Conservation (phyloP, 2,888 invertebrate species). For the Graphium colonna region DNA sequence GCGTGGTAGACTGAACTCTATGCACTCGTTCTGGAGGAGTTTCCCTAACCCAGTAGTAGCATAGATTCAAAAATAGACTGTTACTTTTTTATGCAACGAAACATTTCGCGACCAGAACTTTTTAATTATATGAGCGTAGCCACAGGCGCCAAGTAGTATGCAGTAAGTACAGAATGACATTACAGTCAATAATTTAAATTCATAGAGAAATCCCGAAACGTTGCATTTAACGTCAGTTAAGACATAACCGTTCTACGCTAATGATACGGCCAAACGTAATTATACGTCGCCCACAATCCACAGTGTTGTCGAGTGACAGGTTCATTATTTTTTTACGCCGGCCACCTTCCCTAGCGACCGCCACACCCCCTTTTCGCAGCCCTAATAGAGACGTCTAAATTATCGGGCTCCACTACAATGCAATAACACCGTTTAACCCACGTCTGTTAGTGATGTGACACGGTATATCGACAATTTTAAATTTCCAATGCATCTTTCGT, state of each 20-base stretch:
- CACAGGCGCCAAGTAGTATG: neutral
- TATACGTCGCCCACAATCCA: conserved; percentile 31
- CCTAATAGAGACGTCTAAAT: conserved; percentile 64
- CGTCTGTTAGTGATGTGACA: conserved; percentile 4
- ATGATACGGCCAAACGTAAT: conserved; percentile 43
- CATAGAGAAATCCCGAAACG: neutral
- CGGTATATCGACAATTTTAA: conserved; percentile 6
- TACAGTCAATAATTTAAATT: neutral
- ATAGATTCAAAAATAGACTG: too few relatives aligned
- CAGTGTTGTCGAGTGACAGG: conserved; percentile 38
- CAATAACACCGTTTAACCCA: conserved; percentile 28
- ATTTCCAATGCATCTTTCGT: too few relatives aligned
- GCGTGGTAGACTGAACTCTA: too few relatives aligned
- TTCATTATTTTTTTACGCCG: conserved; percentile 58
- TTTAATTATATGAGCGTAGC: neutral
- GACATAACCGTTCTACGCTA: conserved; percentile 26
- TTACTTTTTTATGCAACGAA: too few relatives aligned
- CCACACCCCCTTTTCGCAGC: conserved; percentile 55
- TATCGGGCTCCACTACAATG: conserved; percentile 44
- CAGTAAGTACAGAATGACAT: neutral
- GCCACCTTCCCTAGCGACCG: conserved; percentile 35
- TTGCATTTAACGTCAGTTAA: neutral
- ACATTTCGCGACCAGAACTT: too few relatives aligned
- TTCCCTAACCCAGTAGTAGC: too few relatives aligned
- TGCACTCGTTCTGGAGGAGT: too few relatives aligned